phyloP scores from a whole-genome alignment of 2,888 invertebrate genomes.

The Dendrolimus pini region DNA sequence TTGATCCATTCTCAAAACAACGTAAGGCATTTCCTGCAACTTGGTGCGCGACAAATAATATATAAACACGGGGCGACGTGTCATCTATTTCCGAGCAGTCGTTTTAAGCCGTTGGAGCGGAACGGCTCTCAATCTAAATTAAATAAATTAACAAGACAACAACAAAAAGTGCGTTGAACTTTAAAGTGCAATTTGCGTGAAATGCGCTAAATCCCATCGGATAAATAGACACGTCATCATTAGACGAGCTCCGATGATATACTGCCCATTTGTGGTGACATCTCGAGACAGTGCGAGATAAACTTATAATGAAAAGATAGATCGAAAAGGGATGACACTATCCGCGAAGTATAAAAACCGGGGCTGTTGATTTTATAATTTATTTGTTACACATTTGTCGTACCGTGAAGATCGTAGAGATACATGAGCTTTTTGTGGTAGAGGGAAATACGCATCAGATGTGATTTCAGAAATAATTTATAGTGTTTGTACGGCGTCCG shows the following conservation, averaged over 20 bases:
- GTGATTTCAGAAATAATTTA: conserved; percentile 74
- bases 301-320: conserved; percentile 25
- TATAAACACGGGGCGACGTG: not conserved
- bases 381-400: conserved; percentile 77
- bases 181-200: conserved; percentile 51
- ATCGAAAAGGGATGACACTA: conserved; percentile 30
- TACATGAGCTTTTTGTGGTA: conserved; percentile 71
- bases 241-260: conserved; percentile 61
- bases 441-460: conserved; percentile 68
- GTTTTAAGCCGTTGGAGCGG: not conserved
- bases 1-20: not conserved
- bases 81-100: not conserved
- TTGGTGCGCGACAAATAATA: not conserved
- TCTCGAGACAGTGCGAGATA: conserved; percentile 40
- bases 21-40: not conserved
- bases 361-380: conserved; percentile 74
- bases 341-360: conserved; percentile 63
- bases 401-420: conserved; percentile 73
- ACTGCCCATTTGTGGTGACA: conserved; percentile 55
- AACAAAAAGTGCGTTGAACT: conserved; percentile 44
- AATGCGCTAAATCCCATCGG: conserved; percentile 47
- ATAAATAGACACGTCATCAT: conserved; percentile 66
- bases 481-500: conserved; percentile 64
- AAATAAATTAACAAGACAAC: conserved; percentile 35
- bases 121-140: conserved; percentile 18